Base-by-base conservation (phyloP, 2,888 invertebrate genomes). In the Muscina levida region DNA sequence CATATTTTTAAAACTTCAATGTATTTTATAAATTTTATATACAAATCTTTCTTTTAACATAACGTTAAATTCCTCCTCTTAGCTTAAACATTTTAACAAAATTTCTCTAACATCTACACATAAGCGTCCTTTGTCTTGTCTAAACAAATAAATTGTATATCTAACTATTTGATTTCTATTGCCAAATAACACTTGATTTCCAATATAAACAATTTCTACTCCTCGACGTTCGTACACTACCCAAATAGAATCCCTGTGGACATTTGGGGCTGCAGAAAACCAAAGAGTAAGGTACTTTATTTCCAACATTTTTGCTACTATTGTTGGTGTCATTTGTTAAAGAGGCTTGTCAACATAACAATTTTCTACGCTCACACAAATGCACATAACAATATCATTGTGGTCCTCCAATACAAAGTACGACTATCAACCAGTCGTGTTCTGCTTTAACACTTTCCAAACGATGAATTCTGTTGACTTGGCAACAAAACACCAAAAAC, bases 271-370 rank as follows among this genome's bases (percentile, higher is more conserved):
- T n/a, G n/a, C n/a, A n/a, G n/a, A n/a, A 17, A 59, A 26, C 17
- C 19, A 2, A 53, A 57, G 68, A 66, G 13, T 68, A 22, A 48
- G 70, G 72, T 77, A 77, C 70, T 75, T 83, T 8, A 84, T 84
- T 82, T 77, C 31, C 84, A 70, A 19, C 76, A 73, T 70, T 76
- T 84, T 83, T 83, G 76, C 82, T 83, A 83, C 71, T 83, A 65
- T 84, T 83, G 83, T 77, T 87, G 87, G 87, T 88, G 88, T 87
- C 88, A 88, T 88, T 88, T 88, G 88, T 86, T 88, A 88, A 88
- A 88, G 88, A 88, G 88, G 88, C 87, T 87, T 88, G 88, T 88
- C 88, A 88, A 88, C 88, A 88, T 75, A 81, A 77, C 77, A 10
- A 74, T 78, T 75, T 31, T 79, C 73, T 79, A 72, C 67, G 68